phyloP scores from a whole-genome alignment of 2,797 vertebrate genomes.

The Hyperoplus immaculatus region DNA sequence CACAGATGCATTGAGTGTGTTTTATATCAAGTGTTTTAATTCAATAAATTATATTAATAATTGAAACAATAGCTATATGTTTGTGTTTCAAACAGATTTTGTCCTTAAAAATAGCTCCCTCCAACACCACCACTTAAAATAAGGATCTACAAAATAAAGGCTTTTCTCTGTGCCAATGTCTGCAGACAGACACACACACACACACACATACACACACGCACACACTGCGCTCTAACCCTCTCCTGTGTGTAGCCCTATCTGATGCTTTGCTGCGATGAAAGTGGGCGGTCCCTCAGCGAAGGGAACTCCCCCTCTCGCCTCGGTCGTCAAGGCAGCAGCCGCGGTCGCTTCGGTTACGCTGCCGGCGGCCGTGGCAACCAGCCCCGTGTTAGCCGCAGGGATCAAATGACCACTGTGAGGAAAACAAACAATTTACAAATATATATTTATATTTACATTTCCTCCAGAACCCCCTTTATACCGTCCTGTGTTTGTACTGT shows the following conservation, averaged over 20 bases:
- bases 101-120: background rate
- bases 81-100: background rate
- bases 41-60: background rate
- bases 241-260: constrained; percentile 81
- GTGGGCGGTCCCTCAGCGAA: constrained; percentile 83
- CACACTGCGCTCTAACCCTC: constrained; percentile 47
- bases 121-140: background rate
- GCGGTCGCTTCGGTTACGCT: constrained; percentile 62
- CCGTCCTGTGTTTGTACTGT: constrained; percentile 33
- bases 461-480: constrained; percentile 11
- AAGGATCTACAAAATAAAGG: constrained; percentile 50
- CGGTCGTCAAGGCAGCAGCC: constrained; percentile 66
- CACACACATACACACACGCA: background rate
- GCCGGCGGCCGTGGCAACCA: constrained; percentile 40
- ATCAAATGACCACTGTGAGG: constrained; percentile 70
- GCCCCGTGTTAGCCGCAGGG: constrained; percentile 71
- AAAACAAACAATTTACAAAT: constrained; percentile 27
- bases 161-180: constrained; percentile 12
- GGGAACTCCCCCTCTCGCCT: constrained; percentile 81
- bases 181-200: background rate
- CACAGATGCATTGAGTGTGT: background rate
- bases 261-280: constrained; percentile 77
- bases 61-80: background rate
- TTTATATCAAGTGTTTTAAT: background rate
- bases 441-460: background rate